phyloP scores from a whole-genome alignment of 2,113 vertebrate species.

The Nymphicus hollandicus region DNA sequence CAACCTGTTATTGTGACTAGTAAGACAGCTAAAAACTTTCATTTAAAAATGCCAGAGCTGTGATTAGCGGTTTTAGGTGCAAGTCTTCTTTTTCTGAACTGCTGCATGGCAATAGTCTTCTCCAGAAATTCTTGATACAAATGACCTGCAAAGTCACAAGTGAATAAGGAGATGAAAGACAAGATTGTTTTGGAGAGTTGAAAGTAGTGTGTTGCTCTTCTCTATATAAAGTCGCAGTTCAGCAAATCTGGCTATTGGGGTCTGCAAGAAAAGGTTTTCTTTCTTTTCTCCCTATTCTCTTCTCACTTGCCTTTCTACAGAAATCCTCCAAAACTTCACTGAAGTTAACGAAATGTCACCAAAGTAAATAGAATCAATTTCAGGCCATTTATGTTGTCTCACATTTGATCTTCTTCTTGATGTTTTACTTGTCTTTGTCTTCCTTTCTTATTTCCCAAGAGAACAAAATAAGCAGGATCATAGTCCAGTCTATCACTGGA shows the following conservation, averaged over 20 bases:
- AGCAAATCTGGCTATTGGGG: background rate
- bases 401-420: conserved; percentile 42
- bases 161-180: background rate
- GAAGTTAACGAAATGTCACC: conserved; percentile 62
- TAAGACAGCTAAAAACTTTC: background rate
- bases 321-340: conserved; percentile 9
- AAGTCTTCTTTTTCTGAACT: background rate
- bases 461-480: conserved; percentile 7
- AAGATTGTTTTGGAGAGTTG: background rate
- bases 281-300: background rate
- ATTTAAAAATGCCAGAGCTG: background rate
- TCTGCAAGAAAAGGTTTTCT: background rate
- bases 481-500: background rate
- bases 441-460: conserved; percentile 27
- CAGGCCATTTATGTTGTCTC: conserved; percentile 49
- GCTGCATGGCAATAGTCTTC: background rate
- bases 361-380: conserved; percentile 53
- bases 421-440: conserved; percentile 41
- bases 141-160: background rate
- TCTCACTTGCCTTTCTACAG: background rate
- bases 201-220: background rate
- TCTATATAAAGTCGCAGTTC: background rate
- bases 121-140: background rate
- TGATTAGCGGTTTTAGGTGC: background rate
- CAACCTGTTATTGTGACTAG: background rate